Evolutionary conservation across 2,797 vertebrate genomes (phyloP).

Genomic region (Brachyalestes nurse): DNA sequence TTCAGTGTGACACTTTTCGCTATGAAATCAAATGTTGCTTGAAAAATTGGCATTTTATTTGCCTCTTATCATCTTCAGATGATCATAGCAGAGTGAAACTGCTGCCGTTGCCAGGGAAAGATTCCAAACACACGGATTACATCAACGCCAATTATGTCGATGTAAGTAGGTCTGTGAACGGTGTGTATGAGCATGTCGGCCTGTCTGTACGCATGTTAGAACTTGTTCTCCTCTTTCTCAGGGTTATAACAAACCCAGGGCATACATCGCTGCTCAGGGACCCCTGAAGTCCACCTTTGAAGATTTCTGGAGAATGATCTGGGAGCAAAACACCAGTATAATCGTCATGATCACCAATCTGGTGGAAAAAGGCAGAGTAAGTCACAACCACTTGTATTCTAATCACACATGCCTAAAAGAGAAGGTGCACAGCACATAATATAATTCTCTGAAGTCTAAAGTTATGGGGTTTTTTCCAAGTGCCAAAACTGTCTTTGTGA

Average conservation of each 20-base stretch:
- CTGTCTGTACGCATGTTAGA: background rate
- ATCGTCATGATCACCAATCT: conserved; percentile 99
- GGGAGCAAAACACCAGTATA: conserved; percentile 96
- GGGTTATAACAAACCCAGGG: conserved; percentile 96
- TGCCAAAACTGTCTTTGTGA: too few species aligned
- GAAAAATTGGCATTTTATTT: conserved; percentile 17
- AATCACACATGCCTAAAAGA: too few species aligned
- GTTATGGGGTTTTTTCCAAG: too few species aligned
- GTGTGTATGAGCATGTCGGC: background rate
- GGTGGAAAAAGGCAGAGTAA: conserved; percentile 97
- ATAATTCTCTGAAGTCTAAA: too few species aligned
- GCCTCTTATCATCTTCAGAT: conserved; percentile 74
- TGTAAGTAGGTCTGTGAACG: conserved; percentile 79
- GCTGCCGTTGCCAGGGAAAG: conserved; percentile 93
- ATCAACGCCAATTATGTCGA: conserved; percentile 99
- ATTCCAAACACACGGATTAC: conserved; percentile 98
- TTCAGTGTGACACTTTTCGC: background rate
- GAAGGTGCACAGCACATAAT: too few species aligned
- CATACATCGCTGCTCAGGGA: conserved; percentile 97
- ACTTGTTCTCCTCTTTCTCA: conserved; percentile 70
- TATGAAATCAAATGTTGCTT: conserved; percentile 18
- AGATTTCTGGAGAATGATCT: conserved; percentile 99
- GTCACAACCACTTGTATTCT: conserved; percentile 55
- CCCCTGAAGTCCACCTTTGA: conserved; percentile 98
- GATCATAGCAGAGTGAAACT: conserved; percentile 98